Base-by-base conservation (phyloP, 2,888 invertebrate genomes). In the Caradrina kadenii region DNA sequence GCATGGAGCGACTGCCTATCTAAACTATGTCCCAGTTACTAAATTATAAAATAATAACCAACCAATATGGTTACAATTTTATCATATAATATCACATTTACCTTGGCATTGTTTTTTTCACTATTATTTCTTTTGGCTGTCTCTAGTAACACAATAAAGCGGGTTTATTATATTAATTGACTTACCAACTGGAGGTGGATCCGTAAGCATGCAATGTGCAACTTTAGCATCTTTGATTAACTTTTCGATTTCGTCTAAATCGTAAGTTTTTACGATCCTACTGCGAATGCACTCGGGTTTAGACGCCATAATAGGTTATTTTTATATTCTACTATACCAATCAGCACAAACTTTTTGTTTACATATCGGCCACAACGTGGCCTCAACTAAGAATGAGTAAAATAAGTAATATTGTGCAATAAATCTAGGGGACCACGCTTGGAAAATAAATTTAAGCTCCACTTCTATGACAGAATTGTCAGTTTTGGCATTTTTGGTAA, bases 181-280 rank as follows among this genome's bases (percentile, higher is more conserved):
- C 95, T 93, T 90, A 96, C 96, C 96, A 74, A 95, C 83, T 87
- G 93, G 89, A 74, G 94, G 94, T 15, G 96, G 93, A 80, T 96
- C 96, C 1, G 96, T 95, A 58, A 96, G 93, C 96, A 97, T 96
- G 79, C 96, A 96, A 81, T 96, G 95, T 69, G 97, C 96, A 59
- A 96, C 96, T 89, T 94, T 95, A 54, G 97, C 91, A 54, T 96
- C 96, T 74, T 92, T 93, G 10, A 96, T 89, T 45, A 97, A 89
- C 77, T 92, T 94, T 66, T 93, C 93, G 82, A 96, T 96, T 50
- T 95, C 93, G 67, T 96, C 94, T 70, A 93, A 88, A 81, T 96
- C 96, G 80, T 95, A 96, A 63, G 96, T 93, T 88, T 94, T 96
- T 21, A 96, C 91, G 42, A 89, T 91, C 85, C 92, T 93, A 59